Evolutionary conservation across 2,113 vertebrate genomes (phyloP).

Genomic region (Neodon shergylaensis): DNA sequence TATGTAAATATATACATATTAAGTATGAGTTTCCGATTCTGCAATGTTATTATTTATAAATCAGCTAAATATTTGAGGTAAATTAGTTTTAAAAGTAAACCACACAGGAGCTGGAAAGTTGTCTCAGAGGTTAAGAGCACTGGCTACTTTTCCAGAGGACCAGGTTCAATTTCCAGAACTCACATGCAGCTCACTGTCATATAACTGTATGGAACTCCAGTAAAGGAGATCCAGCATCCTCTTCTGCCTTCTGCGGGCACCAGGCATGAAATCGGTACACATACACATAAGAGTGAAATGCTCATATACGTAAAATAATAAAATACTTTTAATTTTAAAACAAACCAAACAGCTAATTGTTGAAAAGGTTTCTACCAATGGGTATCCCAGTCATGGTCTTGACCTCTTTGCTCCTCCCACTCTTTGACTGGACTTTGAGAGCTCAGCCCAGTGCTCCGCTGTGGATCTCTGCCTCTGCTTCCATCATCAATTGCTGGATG

Average conservation of each 20-base stretch:
- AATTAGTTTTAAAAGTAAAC: constrained; percentile 65
- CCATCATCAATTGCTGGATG: no score
- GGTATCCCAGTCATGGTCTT: no score
- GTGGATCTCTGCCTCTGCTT: no score
- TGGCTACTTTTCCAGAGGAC: background rate
- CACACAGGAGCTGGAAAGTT: background rate
- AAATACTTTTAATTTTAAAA: background rate
- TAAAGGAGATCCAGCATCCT: background rate
- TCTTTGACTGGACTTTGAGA: no score
- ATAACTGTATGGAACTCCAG: background rate
- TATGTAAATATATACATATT: constrained; percentile 11
- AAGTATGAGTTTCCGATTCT: constrained; percentile 15
- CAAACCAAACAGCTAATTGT: constrained; percentile 43
- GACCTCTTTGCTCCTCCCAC: no score
- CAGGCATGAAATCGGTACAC: background rate
- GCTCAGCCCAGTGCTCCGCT: no score
- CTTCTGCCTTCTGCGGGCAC: background rate
- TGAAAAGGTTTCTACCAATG: constrained; percentile 1
- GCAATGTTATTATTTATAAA: constrained; percentile 42
- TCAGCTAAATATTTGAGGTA: constrained; percentile 42
- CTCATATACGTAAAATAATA: background rate
- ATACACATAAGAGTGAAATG: background rate
- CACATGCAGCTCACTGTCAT: background rate
- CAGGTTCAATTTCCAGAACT: background rate
- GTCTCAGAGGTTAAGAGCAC: background rate